Conservation (phyloP, 2,797 vertebrate genomes). For the Pseudomugil gertrudae region DNA sequence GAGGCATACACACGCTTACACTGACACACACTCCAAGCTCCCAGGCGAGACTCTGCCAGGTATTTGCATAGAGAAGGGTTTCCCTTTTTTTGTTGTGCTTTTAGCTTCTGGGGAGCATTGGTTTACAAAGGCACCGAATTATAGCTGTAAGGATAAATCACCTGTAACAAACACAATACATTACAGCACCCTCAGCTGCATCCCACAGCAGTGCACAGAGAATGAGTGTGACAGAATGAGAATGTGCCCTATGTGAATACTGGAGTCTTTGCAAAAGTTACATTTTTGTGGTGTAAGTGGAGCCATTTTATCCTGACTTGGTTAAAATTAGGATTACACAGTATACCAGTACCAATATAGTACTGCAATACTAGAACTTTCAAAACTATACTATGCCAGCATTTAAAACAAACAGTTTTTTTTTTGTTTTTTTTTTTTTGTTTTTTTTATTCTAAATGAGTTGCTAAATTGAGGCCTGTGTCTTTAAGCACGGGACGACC, state of each 20-base stretch:
- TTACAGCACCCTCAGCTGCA: slow-evolving; percentile 35
- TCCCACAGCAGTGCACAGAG: slow-evolving; percentile 9
- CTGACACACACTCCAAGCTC: slow-evolving; percentile 39
- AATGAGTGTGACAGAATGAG: slow-evolving; percentile 11
- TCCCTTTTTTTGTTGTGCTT: slow-evolving; percentile 66
- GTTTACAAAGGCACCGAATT: slow-evolving; percentile 52
- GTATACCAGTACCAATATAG: too few species aligned
- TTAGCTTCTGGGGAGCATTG: slow-evolving; percentile 66
- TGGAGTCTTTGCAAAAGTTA: slow-evolving; percentile 9
- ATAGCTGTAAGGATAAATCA: slow-evolving; percentile 57
- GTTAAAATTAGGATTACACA: too few species aligned
- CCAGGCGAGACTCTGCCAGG: slow-evolving; percentile 64
- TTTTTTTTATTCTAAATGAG: too few species aligned
- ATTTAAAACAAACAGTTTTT: too few species aligned
- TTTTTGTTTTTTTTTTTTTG: too few species aligned
- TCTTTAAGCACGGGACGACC: too few species aligned
- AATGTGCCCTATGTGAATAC: slow-evolving; percentile 2
- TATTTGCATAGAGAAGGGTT: slow-evolving; percentile 81
- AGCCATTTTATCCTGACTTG: not conserved
- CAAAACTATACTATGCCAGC: too few species aligned
- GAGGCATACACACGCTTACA: slow-evolving; percentile 23
- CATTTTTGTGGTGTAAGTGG: not conserved
- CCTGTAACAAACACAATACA: slow-evolving; percentile 58
- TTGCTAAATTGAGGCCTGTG: too few species aligned
- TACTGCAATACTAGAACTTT: too few species aligned